phyloP scores from a whole-genome alignment of 2,797 vertebrate species.

The Muraenolepis orangiensis region DNA sequence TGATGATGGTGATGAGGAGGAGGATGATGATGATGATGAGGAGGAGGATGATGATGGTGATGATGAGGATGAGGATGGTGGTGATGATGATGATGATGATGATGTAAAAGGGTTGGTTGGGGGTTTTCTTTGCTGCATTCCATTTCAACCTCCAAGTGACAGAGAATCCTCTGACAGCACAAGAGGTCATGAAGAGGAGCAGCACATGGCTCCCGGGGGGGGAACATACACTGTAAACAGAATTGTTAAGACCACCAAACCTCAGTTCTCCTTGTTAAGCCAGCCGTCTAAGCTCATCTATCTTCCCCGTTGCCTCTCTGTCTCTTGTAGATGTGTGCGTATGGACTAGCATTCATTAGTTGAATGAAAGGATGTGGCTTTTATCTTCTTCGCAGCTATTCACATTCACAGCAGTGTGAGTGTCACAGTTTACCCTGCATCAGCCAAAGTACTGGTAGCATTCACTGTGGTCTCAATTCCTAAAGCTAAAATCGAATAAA shows the following conservation, averaged over 20 bases:
- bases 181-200: slow-evolving; percentile 34
- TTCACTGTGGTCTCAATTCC: background rate
- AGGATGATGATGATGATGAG: slow-evolving; percentile 24
- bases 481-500: background rate
- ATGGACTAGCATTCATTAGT: background rate
- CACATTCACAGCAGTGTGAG: background rate
- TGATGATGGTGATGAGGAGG: too few relatives aligned
- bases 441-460: background rate
- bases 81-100: slow-evolving; percentile 23
- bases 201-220: slow-evolving; percentile 18
- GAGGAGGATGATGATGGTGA: too few relatives aligned
- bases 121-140: slow-evolving; percentile 30
- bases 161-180: slow-evolving; percentile 31
- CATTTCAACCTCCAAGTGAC: slow-evolving; percentile 32
- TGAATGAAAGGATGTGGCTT: background rate
- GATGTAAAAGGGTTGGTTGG: too few relatives aligned
- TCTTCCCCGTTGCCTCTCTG: background rate
- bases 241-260: slow-evolving; percentile 3
- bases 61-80: slow-evolving; percentile 25
- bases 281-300: background rate
- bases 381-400: background rate
- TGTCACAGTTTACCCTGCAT: background rate
- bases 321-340: background rate
- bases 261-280: background rate
- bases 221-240: slow-evolving; percentile 12